phyloP scores from a whole-genome alignment of 2,888 invertebrate species.

The Seira musarum region DNA sequence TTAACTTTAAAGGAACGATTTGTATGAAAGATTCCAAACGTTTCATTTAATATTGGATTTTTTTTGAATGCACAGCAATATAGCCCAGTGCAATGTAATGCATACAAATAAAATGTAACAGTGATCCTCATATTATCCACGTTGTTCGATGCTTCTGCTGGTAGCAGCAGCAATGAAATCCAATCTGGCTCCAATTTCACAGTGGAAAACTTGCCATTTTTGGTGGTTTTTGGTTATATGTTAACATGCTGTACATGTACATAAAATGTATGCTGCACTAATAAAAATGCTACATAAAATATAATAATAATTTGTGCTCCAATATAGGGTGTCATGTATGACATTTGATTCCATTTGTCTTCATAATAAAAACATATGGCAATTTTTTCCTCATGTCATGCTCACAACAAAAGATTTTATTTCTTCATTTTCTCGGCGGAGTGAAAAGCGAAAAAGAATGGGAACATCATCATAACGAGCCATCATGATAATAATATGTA shows the following conservation, averaged over 20 bases:
- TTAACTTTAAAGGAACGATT: not conserved
- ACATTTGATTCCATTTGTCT: slow-evolving; percentile 22
- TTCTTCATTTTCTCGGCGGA: not conserved
- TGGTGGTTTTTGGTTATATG: too few species aligned
- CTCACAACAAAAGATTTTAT: not conserved
- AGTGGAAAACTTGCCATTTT: too few species aligned
- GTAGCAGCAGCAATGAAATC: not conserved
- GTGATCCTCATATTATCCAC: not conserved
- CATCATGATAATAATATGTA: slow-evolving; percentile 18
- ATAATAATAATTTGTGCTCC: not conserved
- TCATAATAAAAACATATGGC: slow-evolving; percentile 26
- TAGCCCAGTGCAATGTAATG: slow-evolving; percentile 1
- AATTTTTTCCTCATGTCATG: slow-evolving; percentile 2
- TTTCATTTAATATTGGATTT: not conserved
- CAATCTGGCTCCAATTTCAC: slow-evolving; percentile 15
- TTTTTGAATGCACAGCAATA: not conserved
- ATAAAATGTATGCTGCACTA: not conserved
- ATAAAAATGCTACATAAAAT: not conserved
- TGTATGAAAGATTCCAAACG: not conserved
- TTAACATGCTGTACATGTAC: not conserved
- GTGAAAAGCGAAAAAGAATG: slow-evolving; percentile 11
- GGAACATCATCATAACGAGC: slow-evolving; percentile 19
- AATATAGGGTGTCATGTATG: not conserved
- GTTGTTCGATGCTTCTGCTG: not conserved
- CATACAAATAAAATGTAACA: not conserved